A percentile compares a stretch with the other conserved stretches of the same genome.
These are phyloP conservation scores for Lumbricus terrestris DNA, from an alignment of 2,888 invertebrate genomes.

Conservation along the genomic window DNA sequence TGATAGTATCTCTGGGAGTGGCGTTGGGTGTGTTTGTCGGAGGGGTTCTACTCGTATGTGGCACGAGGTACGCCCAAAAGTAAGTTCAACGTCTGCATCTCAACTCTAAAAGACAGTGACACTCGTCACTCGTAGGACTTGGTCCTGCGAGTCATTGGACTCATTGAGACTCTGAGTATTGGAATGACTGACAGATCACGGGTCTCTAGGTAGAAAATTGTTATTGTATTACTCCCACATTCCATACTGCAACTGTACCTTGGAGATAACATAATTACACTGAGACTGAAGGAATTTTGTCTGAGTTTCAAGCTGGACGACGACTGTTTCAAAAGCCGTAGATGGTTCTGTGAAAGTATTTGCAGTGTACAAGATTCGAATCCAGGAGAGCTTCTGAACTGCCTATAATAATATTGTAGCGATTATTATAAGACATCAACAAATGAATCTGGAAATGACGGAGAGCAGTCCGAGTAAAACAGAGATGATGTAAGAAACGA, in stretches of 20 bases:
- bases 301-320: no score
- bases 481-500: not conserved
- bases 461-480: not conserved
- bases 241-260: not conserved
- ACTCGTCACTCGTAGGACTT: not conserved
- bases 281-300: no score
- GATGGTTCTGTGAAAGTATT: no score
- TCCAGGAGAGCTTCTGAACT: no score
- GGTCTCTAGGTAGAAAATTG: not conserved
- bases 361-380: no score
- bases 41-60: slow-evolving; percentile 32
- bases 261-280: no score
- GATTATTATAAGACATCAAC: no score
- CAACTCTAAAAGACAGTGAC: not conserved
- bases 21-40: slow-evolving; percentile 36
- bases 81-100: slow-evolving; percentile 22
- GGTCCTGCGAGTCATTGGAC: not conserved
- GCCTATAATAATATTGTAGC: no score
- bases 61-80: slow-evolving; percentile 34
- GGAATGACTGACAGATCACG: not conserved
- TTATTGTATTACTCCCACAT: not conserved
- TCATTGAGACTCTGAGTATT: not conserved
- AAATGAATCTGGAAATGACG: no score
- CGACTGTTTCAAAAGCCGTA: no score
- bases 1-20: slow-evolving; percentile 36